Evolutionary conservation across 2,113 vertebrate species (phyloP), one percentile per base, ranked within the genome.

Genomic region (Misgurnus anguillicaudatus): DNA sequence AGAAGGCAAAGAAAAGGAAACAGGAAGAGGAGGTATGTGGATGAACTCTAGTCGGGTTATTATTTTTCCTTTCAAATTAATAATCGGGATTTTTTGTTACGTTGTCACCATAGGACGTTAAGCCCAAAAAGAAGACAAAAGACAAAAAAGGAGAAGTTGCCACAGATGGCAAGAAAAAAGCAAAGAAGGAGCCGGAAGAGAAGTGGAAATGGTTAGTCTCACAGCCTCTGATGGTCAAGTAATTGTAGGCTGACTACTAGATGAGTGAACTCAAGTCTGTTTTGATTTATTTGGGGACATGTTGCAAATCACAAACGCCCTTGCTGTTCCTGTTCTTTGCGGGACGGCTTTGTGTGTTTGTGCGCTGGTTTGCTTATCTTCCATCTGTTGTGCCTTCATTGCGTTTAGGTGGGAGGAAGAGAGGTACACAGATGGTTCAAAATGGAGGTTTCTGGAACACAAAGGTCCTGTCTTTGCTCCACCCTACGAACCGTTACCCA

Each of bases 371-470:
- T 76, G 47, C 24, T 16, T 68, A 19, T 47, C 36, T 78, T 71
- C 48, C 31, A 16, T 81, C 38, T 45, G 17, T 4, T 42, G 65
- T 66, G 58, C 14, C 21, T 82, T 64, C 21, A 9, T 75, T 78
- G n/a, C 75, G 86, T 89, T 71, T 91, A 99, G 98, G 98, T 99
- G 98, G 98, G 97, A 99, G 88, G 97, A 99, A 83, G 98, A 99
- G 78, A 92, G 98, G 66, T 95, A 95, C 88, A 95, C 97, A 82
- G 98, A 99, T 86, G 98, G 98, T 58, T 90, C 93, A 75, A 98
- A 98, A 75, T 99, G 98, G 98, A 99, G 94, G 87, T 99, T 99
- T 87, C 90, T 99, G 89, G 98, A 99, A 90, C 98, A 99, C 92
- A 97, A 97, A 94, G 97, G 98, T 13, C 98, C 98, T 0, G 96